Evolutionary conservation across 2,113 vertebrate genomes (phyloP).

Genomic region (Perca fluviatilis): DNA sequence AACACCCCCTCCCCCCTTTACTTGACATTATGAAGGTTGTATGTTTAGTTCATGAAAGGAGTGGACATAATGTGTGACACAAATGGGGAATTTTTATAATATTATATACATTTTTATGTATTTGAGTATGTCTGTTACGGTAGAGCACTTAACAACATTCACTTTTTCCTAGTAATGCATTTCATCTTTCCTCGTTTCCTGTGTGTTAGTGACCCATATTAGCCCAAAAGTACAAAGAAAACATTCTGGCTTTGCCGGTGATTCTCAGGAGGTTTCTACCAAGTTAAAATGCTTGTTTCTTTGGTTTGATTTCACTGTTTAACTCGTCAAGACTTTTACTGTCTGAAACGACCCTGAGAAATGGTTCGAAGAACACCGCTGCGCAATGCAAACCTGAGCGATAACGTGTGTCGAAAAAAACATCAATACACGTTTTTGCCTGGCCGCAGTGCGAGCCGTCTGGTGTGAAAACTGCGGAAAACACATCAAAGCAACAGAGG

Average conservation of each 20-base stretch:
- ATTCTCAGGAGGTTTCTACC: not conserved
- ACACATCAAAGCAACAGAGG: conserved; percentile 63
- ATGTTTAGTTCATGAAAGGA: not conserved
- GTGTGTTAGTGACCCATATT: conserved; percentile 25
- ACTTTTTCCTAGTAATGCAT: conserved; percentile 1
- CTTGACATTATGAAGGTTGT: not conserved
- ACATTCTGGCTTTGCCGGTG: not conserved
- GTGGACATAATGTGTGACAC: not conserved
- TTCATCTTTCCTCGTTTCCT: conserved; percentile 4
- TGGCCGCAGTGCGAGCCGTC: not conserved
- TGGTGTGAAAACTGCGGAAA: conserved; percentile 7
- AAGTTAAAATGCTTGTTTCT: not conserved
- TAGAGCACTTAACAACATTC: not conserved
- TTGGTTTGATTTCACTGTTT: conserved; percentile 4
- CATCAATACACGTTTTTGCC: conserved; percentile 19
- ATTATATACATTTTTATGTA: not conserved
- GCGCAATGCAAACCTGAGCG: conserved; percentile 50
- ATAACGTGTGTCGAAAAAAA: conserved; percentile 11
- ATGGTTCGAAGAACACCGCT: not conserved
- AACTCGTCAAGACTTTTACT: not conserved
- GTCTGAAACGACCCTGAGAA: conserved; percentile 12
- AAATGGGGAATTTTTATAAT: conserved; percentile 1
- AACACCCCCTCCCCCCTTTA: not conserved
- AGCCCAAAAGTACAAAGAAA: conserved; percentile 8
- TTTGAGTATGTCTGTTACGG: not conserved